Percentiles rank a stretch among this genome's conserved stretches.
phyloP scores from a whole-genome alignment of 2,888 invertebrate genomes.

The Lypha dubia region DNA sequence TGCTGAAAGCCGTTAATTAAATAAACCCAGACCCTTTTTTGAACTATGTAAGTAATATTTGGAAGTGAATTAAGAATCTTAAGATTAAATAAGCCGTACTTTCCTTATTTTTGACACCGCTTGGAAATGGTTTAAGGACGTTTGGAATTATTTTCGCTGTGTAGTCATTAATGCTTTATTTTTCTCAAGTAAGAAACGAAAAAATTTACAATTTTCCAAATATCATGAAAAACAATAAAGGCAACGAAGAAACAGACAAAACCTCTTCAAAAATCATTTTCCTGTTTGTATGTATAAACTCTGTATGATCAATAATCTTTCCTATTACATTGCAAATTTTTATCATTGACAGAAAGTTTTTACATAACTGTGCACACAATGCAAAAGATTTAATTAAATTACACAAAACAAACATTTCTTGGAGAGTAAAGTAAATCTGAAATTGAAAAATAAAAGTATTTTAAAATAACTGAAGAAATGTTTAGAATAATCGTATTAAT shows the following conservation, averaged over 20 bases:
- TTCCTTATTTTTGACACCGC: no score
- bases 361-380: neutral
- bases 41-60: no score
- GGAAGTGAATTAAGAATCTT: no score
- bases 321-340: conserved; percentile 52
- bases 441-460: neutral
- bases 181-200: conserved; percentile 28
- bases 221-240: conserved; percentile 19
- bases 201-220: conserved; percentile 45
- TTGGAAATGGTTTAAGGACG: no score
- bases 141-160: no score
- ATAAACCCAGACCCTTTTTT: no score
- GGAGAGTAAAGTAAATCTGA: neutral
- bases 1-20: no score
- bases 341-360: neutral
- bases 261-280: conserved; percentile 5
- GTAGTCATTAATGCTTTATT: neutral
- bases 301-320: conserved; percentile 39
- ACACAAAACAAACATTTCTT: conserved; percentile 1
- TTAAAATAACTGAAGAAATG: neutral
- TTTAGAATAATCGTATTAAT: neutral
- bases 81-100: no score
- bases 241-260: neutral
- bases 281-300: conserved; percentile 3
- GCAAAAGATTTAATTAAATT: conserved; percentile 41